Evolutionary conservation across 2,113 vertebrate species (phyloP).

Genomic region (human): DNA sequence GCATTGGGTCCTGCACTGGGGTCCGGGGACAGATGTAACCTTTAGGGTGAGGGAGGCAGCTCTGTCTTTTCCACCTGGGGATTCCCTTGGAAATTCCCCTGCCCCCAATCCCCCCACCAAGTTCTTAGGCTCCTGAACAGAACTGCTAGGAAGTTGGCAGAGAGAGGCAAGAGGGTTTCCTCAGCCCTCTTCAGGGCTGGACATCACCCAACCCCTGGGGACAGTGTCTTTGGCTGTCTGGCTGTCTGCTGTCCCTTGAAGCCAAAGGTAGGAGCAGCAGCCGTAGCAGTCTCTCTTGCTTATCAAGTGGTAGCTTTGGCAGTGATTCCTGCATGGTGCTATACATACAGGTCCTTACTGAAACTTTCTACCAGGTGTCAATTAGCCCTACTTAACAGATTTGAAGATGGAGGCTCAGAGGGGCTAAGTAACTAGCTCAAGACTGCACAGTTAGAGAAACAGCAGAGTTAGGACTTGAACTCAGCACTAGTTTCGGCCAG

Average conservation of each 20-base stretch:
- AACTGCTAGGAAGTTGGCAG: slow-evolving; percentile 41
- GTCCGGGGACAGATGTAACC: not conserved
- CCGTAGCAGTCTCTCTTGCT: not conserved
- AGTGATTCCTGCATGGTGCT: not conserved
- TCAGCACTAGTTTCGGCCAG: not conserved
- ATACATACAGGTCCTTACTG: not conserved
- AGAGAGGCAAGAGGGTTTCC: slow-evolving; percentile 28
- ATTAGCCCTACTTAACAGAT: not conserved
- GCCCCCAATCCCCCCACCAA: not conserved
- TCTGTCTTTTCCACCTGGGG: not conserved
- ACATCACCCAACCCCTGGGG: not conserved
- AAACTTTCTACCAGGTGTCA: not conserved
- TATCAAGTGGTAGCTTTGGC: not conserved
- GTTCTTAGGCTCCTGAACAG: not conserved
- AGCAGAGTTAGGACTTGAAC: slow-evolving; percentile 6
- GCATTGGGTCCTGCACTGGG: not conserved
- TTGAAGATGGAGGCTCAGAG: slow-evolving; percentile 15
- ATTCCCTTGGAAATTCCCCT: not conserved
- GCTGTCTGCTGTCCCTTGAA: slow-evolving; percentile 58
- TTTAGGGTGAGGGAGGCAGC: not conserved
- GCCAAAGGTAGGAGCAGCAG: not conserved
- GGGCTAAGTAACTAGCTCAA: not conserved
- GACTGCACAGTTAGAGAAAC: not conserved
- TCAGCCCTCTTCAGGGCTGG: not conserved
- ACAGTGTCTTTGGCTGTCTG: not conserved